phyloP scores from a whole-genome alignment of 2,888 invertebrate species.

The Tetramorium bicarinatum region DNA sequence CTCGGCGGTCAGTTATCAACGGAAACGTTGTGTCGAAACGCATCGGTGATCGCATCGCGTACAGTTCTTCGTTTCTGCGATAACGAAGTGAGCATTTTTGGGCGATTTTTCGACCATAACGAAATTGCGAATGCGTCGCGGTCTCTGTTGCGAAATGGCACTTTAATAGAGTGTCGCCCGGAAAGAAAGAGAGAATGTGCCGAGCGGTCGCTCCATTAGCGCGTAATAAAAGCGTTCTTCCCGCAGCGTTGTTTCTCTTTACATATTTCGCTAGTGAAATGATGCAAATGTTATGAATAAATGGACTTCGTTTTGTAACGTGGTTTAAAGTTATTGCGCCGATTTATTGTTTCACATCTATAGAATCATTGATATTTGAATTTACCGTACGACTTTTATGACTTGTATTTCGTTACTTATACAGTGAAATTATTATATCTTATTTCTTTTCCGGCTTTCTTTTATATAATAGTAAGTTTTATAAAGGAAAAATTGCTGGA shows the following conservation, averaged over 20 bases:
- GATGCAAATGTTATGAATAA: constrained; percentile 39
- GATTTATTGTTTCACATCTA: constrained; percentile 14
- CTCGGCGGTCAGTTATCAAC: constrained; percentile 29
- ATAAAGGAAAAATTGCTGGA: not conserved
- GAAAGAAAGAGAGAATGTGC: constrained; percentile 38
- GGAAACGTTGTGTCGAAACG: constrained; percentile 22
- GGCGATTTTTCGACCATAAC: constrained; percentile 37
- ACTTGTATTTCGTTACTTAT: not conserved
- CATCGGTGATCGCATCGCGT: constrained; percentile 11
- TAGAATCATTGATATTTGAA: constrained; percentile 20
- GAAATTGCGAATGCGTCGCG: constrained; percentile 36
- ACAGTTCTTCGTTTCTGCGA: constrained; percentile 24
- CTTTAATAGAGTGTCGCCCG: constrained; percentile 29
- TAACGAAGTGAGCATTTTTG: constrained; percentile 34
- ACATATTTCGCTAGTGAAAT: constrained; percentile 20
- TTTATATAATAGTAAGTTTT: not conserved
- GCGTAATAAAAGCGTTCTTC: constrained; percentile 51
- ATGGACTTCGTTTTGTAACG: constrained; percentile 17
- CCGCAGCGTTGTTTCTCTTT: constrained; percentile 30
- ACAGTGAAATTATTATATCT: not conserved
- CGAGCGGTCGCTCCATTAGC: constrained; percentile 22
- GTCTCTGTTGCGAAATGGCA: constrained; percentile 39
- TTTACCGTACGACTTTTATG: not conserved
- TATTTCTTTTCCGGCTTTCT: not conserved
- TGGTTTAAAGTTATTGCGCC: constrained; percentile 5